phyloP scores from a whole-genome alignment of 2,888 invertebrate species.

The Tenthredo notha region DNA sequence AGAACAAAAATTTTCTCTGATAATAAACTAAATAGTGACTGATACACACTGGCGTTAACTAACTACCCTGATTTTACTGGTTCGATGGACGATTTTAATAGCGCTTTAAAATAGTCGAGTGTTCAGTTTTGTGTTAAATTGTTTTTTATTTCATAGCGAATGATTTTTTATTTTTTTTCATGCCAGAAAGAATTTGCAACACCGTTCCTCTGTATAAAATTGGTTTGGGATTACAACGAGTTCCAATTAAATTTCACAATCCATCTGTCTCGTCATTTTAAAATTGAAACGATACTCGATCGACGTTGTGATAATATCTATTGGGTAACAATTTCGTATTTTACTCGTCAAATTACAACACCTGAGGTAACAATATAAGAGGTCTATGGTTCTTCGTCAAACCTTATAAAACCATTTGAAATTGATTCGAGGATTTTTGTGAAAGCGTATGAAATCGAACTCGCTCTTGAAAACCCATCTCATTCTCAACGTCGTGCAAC shows the following conservation, averaged over 20 bases:
- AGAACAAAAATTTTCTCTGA: neutral
- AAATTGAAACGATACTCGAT: constrained; percentile 52
- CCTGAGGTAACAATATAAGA: constrained; percentile 14
- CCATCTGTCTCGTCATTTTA: constrained; percentile 59
- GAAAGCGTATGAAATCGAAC: neutral
- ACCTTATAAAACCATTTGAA: constrained; percentile 8
- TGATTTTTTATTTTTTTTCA: constrained; percentile 32
- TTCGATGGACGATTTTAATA: neutral
- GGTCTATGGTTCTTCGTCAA: neutral
- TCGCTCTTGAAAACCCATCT: neutral
- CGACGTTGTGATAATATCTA: constrained; percentile 1
- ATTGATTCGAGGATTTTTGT: constrained; percentile 4
- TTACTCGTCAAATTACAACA: constrained; percentile 39
- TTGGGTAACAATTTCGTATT: constrained; percentile 9
- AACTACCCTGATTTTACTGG: neutral
- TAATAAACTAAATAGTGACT: neutral
- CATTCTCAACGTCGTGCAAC: neutral
- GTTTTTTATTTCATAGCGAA: neutral
- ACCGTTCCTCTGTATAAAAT: constrained; percentile 59
- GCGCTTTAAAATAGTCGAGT: neutral
- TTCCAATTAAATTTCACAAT: constrained; percentile 70
- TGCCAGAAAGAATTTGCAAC: neutral
- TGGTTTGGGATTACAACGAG: constrained; percentile 66
- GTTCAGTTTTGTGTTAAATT: neutral
- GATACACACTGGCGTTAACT: neutral